Conservation (phyloP, 2,888 invertebrate species). For the Trichogramma dendrolimi region DNA sequence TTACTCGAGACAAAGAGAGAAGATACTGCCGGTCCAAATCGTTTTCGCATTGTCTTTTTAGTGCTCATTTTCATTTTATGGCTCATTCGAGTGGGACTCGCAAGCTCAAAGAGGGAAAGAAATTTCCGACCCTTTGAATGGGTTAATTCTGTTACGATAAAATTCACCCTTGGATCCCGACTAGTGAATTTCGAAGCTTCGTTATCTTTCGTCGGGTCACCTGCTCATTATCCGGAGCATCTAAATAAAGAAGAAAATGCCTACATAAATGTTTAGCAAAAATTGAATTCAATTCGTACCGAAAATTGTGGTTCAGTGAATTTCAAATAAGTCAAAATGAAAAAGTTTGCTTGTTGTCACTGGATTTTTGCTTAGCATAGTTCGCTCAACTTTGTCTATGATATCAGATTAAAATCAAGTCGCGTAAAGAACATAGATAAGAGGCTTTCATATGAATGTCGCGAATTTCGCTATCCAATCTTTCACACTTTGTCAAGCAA, state of each 20-base stretch:
- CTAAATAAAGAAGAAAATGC: background rate
- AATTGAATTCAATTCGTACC: no score
- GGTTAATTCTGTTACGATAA: conserved; percentile 38
- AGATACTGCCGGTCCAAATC: conserved; percentile 39
- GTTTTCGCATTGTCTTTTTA: conserved; percentile 53
- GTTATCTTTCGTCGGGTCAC: background rate
- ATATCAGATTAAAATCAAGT: no score
- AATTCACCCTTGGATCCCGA: conserved; percentile 15
- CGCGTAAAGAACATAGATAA: no score
- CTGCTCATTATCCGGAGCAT: background rate
- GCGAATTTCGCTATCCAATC: no score
- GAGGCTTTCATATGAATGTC: no score
- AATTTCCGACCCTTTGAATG: conserved; percentile 37
- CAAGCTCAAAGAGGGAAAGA: conserved; percentile 3
- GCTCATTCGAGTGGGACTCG: conserved; percentile 44
- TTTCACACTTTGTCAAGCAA: no score
- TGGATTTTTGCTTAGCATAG: no score
- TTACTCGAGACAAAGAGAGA: conserved; percentile 19
- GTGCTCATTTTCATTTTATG: conserved; percentile 52
- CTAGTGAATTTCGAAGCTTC: conserved; percentile 11
- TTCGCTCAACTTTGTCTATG: no score
- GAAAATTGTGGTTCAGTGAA: no score
- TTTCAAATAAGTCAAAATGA: no score
- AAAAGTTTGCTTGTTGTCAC: no score
- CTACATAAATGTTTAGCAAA: background rate